Evolutionary conservation across 1,140 invertebrate species (phyloP), one percentile per base, ranked within the genome.

Genomic region (Drosophila ficusphila): DNA sequence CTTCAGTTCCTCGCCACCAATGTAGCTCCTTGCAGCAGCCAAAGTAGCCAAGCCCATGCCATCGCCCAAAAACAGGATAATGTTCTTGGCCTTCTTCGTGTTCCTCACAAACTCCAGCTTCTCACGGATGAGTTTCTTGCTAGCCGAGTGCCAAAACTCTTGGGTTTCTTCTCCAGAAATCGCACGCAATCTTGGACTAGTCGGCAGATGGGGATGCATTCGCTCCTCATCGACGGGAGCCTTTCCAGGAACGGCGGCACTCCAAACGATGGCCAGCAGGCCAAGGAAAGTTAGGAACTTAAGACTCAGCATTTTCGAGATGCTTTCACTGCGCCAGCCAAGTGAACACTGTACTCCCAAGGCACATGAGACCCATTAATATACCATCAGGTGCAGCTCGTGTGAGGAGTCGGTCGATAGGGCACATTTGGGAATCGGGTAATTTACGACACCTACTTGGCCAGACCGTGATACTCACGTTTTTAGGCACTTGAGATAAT

Each of bases 1-100:
- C 34, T 94, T 86, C 27, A 91, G 90, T 69, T 96, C 95, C 91
- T 97, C 96, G 4, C 94, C 96, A 0, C 88, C 82, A 3, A 90
- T 61, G 51, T 94, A 94, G 1, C 95, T 95, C 21, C 96, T 92
- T 0, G 95, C 93, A 0, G 96, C 95, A 27, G 95, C 94, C 21
- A 96, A 77, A 0, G 96, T 96, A 0, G 95, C 92, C 31, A 96
- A 91, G 1, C 95, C 95, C 95, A 97, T 97, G 2, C 96, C 96
- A 90, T 97, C 96, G 1, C 96, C 96, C 14, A 97, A 90, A 77
- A 97, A 97, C 11, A 97, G 82, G 44, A 97, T 96, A 0, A 96
- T 94, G 89, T 97, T 97, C 82, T 95, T 94, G 0, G 95, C 93
- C 23, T 88, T 78, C 36, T 92, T 90, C 56, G 91, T 91, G 11